A percentile compares a stretch with the other conserved stretches of the same genome.
Evolutionary conservation across 2,113 vertebrate genomes (phyloP).

Genomic region (Seriola dumerili): DNA sequence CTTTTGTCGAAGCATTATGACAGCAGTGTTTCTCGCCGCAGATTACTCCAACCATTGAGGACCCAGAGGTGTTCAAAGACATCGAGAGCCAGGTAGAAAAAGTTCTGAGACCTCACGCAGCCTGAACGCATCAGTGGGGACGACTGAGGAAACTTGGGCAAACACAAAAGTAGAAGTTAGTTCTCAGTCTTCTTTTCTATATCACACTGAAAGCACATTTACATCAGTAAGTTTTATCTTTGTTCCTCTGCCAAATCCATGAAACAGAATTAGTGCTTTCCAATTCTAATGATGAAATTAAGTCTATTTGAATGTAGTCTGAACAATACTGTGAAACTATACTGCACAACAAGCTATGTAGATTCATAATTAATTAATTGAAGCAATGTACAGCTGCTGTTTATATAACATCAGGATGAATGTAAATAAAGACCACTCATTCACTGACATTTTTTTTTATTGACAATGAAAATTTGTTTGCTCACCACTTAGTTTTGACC

Average conservation of each 20-base stretch:
- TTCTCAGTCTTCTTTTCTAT: not conserved
- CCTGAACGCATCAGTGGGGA: constrained; percentile 33
- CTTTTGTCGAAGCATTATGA: not conserved
- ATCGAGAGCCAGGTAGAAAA: constrained; percentile 86
- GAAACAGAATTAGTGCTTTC: not conserved
- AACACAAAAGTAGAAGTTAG: not conserved
- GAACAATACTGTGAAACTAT: not conserved
- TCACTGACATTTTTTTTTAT: constrained; percentile 86
- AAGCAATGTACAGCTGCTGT: not conserved
- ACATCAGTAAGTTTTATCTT: not conserved
- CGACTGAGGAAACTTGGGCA: not conserved
- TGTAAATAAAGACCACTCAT: constrained; percentile 13
- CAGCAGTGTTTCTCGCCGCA: constrained; percentile 62
- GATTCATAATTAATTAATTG: not conserved
- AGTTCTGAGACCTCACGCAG: constrained; percentile 11
- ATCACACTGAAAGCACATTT: not conserved
- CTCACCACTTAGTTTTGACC: constrained; percentile 94
- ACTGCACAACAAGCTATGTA: not conserved
- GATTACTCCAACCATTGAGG: constrained; percentile 94
- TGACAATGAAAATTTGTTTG: constrained; percentile 91
- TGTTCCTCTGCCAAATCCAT: not conserved
- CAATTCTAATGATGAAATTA: not conserved
- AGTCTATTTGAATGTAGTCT: not conserved
- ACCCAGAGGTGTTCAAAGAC: constrained; percentile 89
- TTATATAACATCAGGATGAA: not conserved